Percentiles rank a stretch among this genome's conserved stretches.
Evolutionary conservation across 1,140 invertebrate genomes (phyloP).

Genomic region (Pogonognathellus flavescens): DNA sequence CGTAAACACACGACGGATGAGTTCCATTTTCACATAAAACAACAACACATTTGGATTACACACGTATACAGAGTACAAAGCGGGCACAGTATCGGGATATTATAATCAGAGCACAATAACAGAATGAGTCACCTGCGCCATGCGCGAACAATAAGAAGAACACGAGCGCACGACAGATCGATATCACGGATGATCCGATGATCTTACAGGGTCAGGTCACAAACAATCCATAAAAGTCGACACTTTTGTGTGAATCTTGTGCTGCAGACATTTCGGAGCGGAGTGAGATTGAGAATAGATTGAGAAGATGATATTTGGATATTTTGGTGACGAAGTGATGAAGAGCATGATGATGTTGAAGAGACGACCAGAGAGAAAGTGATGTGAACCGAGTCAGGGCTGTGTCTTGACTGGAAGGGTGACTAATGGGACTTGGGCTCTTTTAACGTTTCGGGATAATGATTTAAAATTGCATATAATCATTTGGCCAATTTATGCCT

Average conservation of each 20-base stretch:
- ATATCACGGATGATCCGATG: no score
- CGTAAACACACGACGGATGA: no score
- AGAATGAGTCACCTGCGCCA: neutral
- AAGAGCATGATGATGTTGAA: neutral
- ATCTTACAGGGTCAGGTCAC: neutral
- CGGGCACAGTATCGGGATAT: no score
- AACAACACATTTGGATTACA: no score
- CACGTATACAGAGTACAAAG: no score
- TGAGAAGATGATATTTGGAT: neutral
- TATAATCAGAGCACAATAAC: no score
- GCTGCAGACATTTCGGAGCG: neutral
- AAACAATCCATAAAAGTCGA: neutral
- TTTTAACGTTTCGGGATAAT: conserved; percentile 67
- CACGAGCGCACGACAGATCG: neutral
- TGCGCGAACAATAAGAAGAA: neutral
- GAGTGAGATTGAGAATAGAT: neutral
- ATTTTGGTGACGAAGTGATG: conserved; percentile 47
- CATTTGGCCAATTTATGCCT: conserved; percentile 68
- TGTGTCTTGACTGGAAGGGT: conserved; percentile 67
- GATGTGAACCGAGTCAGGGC: conserved; percentile 66
- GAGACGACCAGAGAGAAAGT: conserved; percentile 53
- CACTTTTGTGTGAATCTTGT: neutral
- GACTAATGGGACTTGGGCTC: conserved; percentile 67
- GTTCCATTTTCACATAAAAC: no score
- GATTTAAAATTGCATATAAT: conserved; percentile 68